Evolutionary conservation across 1,140 invertebrate genomes (phyloP).

Genomic region (Drosophila pruinosa): DNA sequence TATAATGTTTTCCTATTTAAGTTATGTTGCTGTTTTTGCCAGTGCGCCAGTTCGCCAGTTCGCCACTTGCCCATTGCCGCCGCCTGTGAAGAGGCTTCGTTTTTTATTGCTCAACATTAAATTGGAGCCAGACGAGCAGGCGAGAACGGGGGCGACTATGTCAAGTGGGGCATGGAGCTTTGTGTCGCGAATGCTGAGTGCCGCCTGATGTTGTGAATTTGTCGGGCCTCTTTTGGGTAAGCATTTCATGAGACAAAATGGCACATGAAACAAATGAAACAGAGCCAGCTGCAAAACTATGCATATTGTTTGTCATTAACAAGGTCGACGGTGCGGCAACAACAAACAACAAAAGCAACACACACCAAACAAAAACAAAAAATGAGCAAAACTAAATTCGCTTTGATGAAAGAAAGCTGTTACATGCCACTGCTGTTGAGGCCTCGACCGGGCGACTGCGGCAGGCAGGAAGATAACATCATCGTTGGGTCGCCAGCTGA

Average conservation of each 20-base stretch:
- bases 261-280: slow-evolving; percentile 51
- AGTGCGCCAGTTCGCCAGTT: not conserved
- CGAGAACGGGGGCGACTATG: not conserved
- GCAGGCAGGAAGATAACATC: not conserved
- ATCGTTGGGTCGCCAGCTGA: slow-evolving; percentile 44
- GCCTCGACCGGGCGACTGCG: not conserved
- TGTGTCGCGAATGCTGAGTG: slow-evolving; percentile 23
- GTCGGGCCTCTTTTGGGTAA: slow-evolving; percentile 41
- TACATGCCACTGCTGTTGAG: slow-evolving; percentile 21
- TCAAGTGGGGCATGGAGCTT: not conserved
- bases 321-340: slow-evolving; percentile 49
- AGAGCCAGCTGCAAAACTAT: slow-evolving; percentile 62
- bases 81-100: slow-evolving; percentile 39
- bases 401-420: slow-evolving; percentile 67
- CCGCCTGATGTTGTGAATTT: slow-evolving; percentile 63
- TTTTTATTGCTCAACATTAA: slow-evolving; percentile 55
- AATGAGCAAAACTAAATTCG: slow-evolving; percentile 54
- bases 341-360: slow-evolving; percentile 34
- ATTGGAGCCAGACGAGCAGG: slow-evolving; percentile 24
- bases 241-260: slow-evolving; percentile 51
- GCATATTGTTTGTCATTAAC: slow-evolving; percentile 80
- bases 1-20: slow-evolving; percentile 64
- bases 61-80: slow-evolving; percentile 3
- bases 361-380: not conserved
- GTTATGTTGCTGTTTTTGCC: slow-evolving; percentile 32